phyloP scores from a whole-genome alignment of 2,113 vertebrate genomes.

The Malurus cyaneus region DNA sequence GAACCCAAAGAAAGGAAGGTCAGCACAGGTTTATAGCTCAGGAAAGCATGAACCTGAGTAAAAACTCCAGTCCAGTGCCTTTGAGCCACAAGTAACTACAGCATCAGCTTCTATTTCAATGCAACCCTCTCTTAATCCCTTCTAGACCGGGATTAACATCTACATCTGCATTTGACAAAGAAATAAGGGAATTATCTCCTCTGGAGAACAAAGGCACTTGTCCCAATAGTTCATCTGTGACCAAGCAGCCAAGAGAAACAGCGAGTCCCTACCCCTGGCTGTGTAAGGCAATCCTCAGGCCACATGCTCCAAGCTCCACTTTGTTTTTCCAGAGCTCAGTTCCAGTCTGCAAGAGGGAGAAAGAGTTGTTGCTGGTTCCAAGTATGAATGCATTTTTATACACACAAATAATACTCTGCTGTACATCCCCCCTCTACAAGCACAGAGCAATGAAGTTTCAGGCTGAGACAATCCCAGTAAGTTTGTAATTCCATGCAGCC shows the following conservation, averaged over 20 bases:
- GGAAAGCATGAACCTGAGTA: neutral
- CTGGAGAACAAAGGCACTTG: neutral
- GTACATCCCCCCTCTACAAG: neutral
- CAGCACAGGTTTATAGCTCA: neutral
- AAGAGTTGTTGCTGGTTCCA: neutral
- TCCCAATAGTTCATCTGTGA: neutral
- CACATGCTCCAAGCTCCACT: constrained; percentile 36
- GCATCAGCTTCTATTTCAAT: neutral
- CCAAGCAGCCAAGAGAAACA: constrained; percentile 7
- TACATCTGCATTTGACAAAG: neutral
- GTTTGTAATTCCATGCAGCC: neutral
- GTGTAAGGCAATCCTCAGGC: constrained; percentile 23
- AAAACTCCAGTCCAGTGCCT: neutral
- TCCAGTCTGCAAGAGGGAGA: constrained; percentile 23
- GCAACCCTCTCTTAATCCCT: neutral
- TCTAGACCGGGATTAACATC: neutral
- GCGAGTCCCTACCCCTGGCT: constrained; percentile 1
- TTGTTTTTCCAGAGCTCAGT: constrained; percentile 31
- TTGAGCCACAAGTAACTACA: neutral
- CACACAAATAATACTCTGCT: neutral
- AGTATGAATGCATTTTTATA: neutral
- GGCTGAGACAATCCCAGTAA: neutral
- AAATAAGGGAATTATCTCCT: neutral
- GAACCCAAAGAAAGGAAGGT: neutral
- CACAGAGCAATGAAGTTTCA: neutral